A percentile compares a stretch with the other conserved stretches of the same genome.
These are phyloP conservation scores for Centrocercus urophasianus DNA, from an alignment of 2,113 vertebrate genomes.

Conservation along the genomic window DNA sequence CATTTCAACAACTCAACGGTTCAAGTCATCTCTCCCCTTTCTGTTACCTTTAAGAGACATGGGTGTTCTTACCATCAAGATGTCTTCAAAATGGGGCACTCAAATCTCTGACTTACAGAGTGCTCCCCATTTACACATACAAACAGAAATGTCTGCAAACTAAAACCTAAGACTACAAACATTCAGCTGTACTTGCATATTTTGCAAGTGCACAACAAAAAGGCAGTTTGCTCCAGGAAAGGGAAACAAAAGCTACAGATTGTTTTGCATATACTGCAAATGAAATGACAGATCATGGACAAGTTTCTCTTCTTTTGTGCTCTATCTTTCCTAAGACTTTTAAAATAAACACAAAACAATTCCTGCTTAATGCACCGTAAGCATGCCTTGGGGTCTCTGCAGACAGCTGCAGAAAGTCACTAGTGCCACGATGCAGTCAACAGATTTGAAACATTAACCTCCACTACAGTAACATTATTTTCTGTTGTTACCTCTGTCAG, in stretches of 20 bases:
- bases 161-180: not conserved
- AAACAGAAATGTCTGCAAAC: not conserved
- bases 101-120: not conserved
- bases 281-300: not conserved
- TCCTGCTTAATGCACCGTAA: not conserved
- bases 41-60: not conserved
- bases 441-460: slow-evolving; percentile 1
- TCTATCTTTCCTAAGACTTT: not conserved
- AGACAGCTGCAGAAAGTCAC: not conserved
- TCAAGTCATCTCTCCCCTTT: not conserved
- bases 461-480: slow-evolving; percentile 2
- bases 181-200: not conserved
- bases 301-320: not conserved
- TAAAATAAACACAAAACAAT: slow-evolving; percentile 3
- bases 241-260: not conserved
- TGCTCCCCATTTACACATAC: not conserved
- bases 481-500: not conserved
- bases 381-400: not conserved
- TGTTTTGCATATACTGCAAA: not conserved
- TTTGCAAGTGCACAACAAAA: not conserved
- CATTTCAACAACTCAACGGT: not conserved
- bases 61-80: not conserved
- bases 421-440: not conserved
- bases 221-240: not conserved
- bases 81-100: not conserved